Evolutionary conservation across 2,113 vertebrate genomes (phyloP), one percentile per base, ranked within the genome.

Genomic region (Bambusicola thoracicus): DNA sequence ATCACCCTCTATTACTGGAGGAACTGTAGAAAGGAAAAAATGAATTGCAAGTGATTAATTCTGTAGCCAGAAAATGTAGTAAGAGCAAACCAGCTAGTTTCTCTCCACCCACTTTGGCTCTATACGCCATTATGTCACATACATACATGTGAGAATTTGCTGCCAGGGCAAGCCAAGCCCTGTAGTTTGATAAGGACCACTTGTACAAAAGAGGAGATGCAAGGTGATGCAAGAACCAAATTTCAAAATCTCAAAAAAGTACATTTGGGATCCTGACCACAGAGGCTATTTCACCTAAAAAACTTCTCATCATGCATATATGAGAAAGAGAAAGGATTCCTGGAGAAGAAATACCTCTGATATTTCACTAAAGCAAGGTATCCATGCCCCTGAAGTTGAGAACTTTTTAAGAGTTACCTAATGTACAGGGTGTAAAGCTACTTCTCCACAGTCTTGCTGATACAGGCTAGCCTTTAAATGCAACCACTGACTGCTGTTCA

Each of bases 1-100:
- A 82, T 96, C 89, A 0, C 98, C 98, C 87, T 97, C 96, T 36
- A 99, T 99, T 78, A 98, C 90, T 8, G 99, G 99, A 94, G 99
- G 99, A 93, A 99, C 99, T 99, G 80, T 24, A 88, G 80, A 80
- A 75, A 89, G 14, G 41, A 59, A 95, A 72, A 80, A 88, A 76
- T 43, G 34, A 10, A 91, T 75, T 81, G 76, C 53, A 93, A 89
- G 11, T 2, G 15, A 66, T 92, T 92, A 40, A 85, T 81, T 88
- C 74, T 65, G 48, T 10, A 84, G 66, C 69, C 62, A 97, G 55
- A 87, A 94, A 97, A 90, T 7, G 27, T 32, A 92, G 70, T 61
- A 69, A 82, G 32, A 92, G 58, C 56, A 84, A 92, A 94, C 16
- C 24, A 10, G 40, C 70, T 70, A 19, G 16, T 53, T 89, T 56